phyloP scores from a whole-genome alignment of 2,797 vertebrate genomes.

The Pristis pectinata region DNA sequence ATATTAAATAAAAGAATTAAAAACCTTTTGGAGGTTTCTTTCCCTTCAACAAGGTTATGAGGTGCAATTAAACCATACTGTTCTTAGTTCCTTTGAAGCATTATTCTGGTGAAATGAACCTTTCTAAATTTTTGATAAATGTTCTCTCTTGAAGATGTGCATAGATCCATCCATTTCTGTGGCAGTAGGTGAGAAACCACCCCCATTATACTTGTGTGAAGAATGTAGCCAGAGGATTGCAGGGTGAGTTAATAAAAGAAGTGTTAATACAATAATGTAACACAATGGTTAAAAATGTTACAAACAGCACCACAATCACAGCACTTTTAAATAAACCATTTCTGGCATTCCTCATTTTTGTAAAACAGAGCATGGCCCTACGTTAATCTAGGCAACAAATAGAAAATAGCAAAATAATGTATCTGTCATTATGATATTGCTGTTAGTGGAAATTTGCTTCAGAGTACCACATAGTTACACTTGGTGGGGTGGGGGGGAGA shows the following conservation, averaged over 20 bases:
- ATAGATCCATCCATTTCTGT: constrained; percentile 95
- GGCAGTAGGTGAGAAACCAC: constrained; percentile 94
- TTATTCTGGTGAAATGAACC: not conserved
- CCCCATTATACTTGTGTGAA: constrained; percentile 93
- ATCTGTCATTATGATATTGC: no score
- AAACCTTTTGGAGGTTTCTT: not conserved
- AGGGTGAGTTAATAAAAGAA: constrained; percentile 66
- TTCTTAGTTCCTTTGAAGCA: not conserved
- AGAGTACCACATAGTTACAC: no score
- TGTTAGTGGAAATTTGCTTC: no score
- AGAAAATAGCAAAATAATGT: no score
- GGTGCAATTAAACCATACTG: not conserved
- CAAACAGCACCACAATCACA: not conserved
- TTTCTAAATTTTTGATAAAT: not conserved
- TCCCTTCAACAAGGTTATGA: not conserved
- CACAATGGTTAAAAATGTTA: not conserved
- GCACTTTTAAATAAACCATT: not conserved
- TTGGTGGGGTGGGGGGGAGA: no score
- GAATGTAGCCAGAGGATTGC: constrained; percentile 97
- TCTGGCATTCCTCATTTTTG: not conserved
- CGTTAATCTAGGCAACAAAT: not conserved
- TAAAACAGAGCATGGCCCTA: not conserved
- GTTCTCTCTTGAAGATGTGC: constrained; percentile 78
- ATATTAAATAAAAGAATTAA: not conserved
- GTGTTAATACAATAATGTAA: not conserved